Conservation (phyloP, 2,797 vertebrate genomes). For the Acropternis orthonyx region DNA sequence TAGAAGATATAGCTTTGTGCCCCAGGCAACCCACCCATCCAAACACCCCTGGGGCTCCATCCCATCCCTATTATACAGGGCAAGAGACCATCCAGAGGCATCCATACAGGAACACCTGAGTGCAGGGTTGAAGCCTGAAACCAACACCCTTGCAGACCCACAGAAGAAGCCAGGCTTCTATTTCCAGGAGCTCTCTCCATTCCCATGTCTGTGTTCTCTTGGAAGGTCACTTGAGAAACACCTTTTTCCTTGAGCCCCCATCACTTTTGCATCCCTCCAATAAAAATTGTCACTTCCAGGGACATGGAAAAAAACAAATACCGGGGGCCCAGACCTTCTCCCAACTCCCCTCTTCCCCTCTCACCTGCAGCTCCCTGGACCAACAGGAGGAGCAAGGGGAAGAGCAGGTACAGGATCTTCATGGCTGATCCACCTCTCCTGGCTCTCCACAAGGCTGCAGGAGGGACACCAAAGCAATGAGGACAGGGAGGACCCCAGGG, state of each 20-base stretch:
- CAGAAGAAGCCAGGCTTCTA: fast-evolving
- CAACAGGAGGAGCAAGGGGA: neutral
- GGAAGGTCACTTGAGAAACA: neutral
- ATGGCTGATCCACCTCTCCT: neutral
- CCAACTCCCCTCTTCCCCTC: neutral
- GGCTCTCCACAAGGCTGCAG: neutral
- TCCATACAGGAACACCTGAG: too few relatives aligned
- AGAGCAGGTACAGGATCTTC: too few relatives aligned
- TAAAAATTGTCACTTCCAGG: fast-evolving
- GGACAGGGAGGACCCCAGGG: too few relatives aligned
- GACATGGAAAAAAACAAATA: too few relatives aligned
- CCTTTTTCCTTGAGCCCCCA: fast-evolving
- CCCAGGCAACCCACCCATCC: too few relatives aligned
- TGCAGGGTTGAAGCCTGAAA: neutral
- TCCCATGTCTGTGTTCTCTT: fast-evolving
- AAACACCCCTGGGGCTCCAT: neutral
- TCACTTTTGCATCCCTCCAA: too few relatives aligned
- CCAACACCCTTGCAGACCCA: fast-evolving
- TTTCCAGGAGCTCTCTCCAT: fast-evolving
- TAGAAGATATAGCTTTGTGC: neutral
- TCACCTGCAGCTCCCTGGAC: neutral
- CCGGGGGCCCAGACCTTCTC: fast-evolving
- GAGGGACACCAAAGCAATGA: neutral
- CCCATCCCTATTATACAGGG: neutral
- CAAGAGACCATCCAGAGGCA: neutral